Evolutionary conservation across 2,888 invertebrate genomes (phyloP), one percentile per base, ranked within the genome.

Genomic region (Brachypalpus laphriformis): DNA sequence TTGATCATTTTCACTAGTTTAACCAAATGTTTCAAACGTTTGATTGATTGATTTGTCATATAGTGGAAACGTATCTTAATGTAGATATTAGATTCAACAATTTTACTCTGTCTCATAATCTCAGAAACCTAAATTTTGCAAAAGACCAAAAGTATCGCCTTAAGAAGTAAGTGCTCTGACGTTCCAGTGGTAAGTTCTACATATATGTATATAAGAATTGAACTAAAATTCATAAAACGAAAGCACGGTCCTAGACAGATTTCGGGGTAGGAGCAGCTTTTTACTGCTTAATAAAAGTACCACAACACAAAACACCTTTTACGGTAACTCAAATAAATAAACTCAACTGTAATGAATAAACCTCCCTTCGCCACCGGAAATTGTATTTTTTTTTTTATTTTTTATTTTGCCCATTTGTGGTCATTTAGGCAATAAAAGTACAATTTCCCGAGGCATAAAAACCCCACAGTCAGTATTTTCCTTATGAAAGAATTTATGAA

Each of bases 381-480:
- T 8, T 3, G 14, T 11, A 22, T 11, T 5, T 25, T 8, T 22
- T 49, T 22, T 47, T 42, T 25, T 14, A 8, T n/a, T 56, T 25
- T 18, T 6, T 18, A 51, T 22, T 4, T 37, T 22, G 20, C 25
- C 42, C 56, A 31, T 8, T 45, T 28, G n/a, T 42, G 54, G 54
- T 28, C 66, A 68, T 28, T 70, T 8, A 4, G 16, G n/a, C 20
- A 31, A 45, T 61, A 61, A 61, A 61, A 45, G 45, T 11, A 25
- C 61, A 56, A 70, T 70, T 56, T 31, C 31, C 28, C 8, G n/a
- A 18, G 5, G 37, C 49, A 59, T 71, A 59, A 59, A 68, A 66
- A 18, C 16, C 25, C 16, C 1, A 14, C 16, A 14, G 2, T 2
- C n/a, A 22, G n/a, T 57, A 18, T 34, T 16, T 40, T 61, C 5